A percentile compares a stretch with the other conserved stretches of the same genome.
Evolutionary conservation across 2,113 vertebrate genomes (phyloP).

Genomic region (Cyphomyrus plagiostoma): DNA sequence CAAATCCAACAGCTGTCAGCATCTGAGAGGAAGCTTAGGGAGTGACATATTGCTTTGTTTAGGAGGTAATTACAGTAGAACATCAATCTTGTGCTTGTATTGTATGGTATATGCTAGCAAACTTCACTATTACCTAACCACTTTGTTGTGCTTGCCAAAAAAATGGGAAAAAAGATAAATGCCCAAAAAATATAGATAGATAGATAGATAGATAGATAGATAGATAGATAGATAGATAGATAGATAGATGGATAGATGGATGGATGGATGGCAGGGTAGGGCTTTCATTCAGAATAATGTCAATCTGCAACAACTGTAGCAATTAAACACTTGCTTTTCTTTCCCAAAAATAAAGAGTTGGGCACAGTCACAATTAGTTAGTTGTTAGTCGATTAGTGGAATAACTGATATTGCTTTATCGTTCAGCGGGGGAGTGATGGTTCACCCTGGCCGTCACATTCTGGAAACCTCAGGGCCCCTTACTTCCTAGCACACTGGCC

Average conservation of each 20-base stretch:
- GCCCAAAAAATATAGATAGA: not conserved
- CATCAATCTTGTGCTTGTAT: not conserved
- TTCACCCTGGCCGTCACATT: not conserved
- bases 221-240: not conserved
- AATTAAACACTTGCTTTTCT: not conserved
- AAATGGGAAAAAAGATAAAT: not conserved
- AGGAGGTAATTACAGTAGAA: not conserved
- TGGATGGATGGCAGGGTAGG: not conserved
- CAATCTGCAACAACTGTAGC: not conserved
- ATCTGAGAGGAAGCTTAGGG: not conserved
- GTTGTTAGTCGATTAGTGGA: conserved; percentile 1
- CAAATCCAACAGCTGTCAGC: not conserved
- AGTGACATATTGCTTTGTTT: not conserved
- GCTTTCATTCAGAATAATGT: not conserved
- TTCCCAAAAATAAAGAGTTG: not conserved
- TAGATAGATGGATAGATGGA: too few relatives aligned
- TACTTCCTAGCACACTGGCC: not conserved
- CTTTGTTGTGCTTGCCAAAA: not conserved
- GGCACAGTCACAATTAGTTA: not conserved
- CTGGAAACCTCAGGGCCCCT: not conserved
- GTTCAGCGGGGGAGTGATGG: not conserved
- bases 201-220: not conserved
- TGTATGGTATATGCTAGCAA: not conserved
- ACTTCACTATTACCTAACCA: not conserved
- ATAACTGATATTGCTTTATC: not conserved